Evolutionary conservation across 2,888 invertebrate genomes (phyloP).

Genomic region (Hofmannophila pseudospretella): DNA sequence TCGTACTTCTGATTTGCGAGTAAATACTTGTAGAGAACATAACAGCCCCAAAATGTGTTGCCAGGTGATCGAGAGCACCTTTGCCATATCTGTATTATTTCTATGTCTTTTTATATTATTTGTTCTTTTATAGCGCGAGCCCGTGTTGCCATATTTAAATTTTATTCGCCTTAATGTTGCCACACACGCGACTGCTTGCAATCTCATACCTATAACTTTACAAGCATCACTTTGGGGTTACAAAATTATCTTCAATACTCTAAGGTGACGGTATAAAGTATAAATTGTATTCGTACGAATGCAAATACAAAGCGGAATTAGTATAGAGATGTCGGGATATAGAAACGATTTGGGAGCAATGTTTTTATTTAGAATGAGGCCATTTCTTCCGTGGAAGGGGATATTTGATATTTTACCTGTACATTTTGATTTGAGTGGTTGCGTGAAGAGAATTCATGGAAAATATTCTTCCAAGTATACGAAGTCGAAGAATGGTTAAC

Average conservation of each 20-base stretch:
- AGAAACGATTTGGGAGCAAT: constrained; percentile 71
- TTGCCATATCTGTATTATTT: constrained; percentile 20
- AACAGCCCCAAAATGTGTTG: too few relatives aligned
- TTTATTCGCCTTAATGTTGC: constrained; percentile 75
- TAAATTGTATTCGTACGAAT: constrained; percentile 1
- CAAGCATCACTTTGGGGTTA: constrained; percentile 20
- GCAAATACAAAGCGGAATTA: constrained; percentile 23
- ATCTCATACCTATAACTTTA: constrained; percentile 62
- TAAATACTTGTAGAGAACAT: too few relatives aligned
- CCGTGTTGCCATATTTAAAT: constrained; percentile 74
- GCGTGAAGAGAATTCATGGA: constrained; percentile 9
- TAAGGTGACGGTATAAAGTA: constrained; percentile 28
- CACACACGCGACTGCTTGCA: constrained; percentile 69
- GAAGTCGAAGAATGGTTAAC: too few relatives aligned
- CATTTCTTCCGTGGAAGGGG: constrained; percentile 47
- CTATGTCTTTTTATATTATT: constrained; percentile 61
- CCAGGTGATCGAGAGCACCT: too few relatives aligned
- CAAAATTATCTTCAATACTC: constrained; percentile 5
- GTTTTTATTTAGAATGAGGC: constrained; percentile 73
- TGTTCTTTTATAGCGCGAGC: constrained; percentile 61
- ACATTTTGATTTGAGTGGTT: constrained; percentile 56
- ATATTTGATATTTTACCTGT: constrained; percentile 62
- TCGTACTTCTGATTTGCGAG: too few relatives aligned
- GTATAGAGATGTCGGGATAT: constrained; percentile 59
- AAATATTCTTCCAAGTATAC: too few relatives aligned